Evolutionary conservation across 2,888 invertebrate genomes (phyloP), one percentile per base, ranked within the genome.

Genomic region (Tenodera sinensis): DNA sequence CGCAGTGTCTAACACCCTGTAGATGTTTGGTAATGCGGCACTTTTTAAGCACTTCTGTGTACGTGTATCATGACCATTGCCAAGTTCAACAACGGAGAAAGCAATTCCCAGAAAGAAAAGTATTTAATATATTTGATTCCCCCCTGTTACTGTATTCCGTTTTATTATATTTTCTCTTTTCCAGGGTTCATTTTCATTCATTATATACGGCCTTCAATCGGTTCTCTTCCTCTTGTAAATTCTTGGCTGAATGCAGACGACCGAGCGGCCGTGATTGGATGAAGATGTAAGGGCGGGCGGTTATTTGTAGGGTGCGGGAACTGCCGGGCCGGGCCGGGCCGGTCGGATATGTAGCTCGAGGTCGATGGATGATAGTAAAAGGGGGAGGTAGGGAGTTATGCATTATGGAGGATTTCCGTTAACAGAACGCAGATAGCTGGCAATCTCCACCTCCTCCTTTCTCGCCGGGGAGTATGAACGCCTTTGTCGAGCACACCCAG

Each of bases 341-440:
- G 54, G 54, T 54, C 47, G 85, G 85, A 47, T 85, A 27, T 85
- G 85, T 54, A 47, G 20, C 27, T n/a, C 12, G 42, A 85, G 85
- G 85, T 85, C 85, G 28, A 28, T 85, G 47, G 20, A 27, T 85
- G 85, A 85, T 85, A 85, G 85, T 47, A 54, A 47, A 54, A 54
- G 54, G 15, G 54, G 30, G 34, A 8, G 34, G 34, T 3, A 42
- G 34, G 42, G 47, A 28, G 85, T 47, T 85, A 47, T 85, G 85
- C 85, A 85, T 47, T 85, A 85, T 85, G 54, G 85, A 85, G 85
- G 85, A 85, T 85, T 85, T 85, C 85, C 85, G 85, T 85, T 34
- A 84, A 34, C 84, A 34, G n/a, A 84, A 34, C 84, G 84, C 12
- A 47, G 85, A 47, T 85, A 85, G 47, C 47, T n/a, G 12, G 15